These are phyloP conservation scores for Drosophila cracens DNA, from an alignment of 2,888 invertebrate species.

Conservation along the genomic window DNA sequence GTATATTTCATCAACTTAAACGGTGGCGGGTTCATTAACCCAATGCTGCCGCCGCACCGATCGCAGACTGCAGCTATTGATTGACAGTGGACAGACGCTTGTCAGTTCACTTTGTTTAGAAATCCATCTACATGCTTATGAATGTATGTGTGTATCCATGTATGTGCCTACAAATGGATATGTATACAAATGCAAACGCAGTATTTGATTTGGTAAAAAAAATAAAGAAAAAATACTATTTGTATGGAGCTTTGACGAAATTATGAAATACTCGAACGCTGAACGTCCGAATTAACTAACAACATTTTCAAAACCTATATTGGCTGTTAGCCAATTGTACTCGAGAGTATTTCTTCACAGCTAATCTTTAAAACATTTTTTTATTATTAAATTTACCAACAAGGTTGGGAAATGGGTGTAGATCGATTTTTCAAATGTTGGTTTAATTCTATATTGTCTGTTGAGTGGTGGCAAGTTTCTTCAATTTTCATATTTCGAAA, in stretches of 20 bases:
- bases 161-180: constrained; percentile 8
- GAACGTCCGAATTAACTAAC: background rate
- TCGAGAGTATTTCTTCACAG: background rate
- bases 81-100: constrained; percentile 72
- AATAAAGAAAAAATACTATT: constrained; percentile 14
- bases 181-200: constrained; percentile 20
- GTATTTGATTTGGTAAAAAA: constrained; percentile 19
- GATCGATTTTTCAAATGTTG: background rate
- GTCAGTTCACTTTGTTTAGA: constrained; percentile 48
- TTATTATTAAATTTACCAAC: background rate
- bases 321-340: background rate
- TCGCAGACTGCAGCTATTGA: constrained; percentile 69
- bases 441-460: background rate
- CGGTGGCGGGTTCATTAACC: constrained; percentile 57
- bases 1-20: constrained; percentile 66
- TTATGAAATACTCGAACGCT: background rate
- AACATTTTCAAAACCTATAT: background rate
- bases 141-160: background rate
- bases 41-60: constrained; percentile 39
- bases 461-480: background rate
- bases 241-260: constrained; percentile 13
- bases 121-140: background rate
- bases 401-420: background rate
- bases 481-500: background rate
- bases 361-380: background rate